phyloP scores from a whole-genome alignment of 2,113 vertebrate species.

The Paramisgurnus dabryanus region DNA sequence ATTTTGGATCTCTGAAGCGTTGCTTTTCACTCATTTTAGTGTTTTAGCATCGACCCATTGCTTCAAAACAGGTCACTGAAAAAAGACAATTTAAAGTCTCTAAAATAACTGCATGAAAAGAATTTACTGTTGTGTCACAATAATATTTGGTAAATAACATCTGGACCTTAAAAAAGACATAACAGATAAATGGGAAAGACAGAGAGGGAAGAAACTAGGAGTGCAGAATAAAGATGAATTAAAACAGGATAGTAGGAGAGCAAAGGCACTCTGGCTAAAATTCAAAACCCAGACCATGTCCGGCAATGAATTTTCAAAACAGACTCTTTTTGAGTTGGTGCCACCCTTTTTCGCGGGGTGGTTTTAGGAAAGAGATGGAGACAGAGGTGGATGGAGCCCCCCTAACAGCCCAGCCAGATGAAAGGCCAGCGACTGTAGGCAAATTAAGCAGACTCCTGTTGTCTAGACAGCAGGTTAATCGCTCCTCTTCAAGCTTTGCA shows the following conservation, averaged over 20 bases:
- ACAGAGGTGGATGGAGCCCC: slow-evolving; percentile 32
- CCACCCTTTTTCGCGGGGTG: background rate
- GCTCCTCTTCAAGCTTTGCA: slow-evolving; percentile 45
- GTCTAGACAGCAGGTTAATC: slow-evolving; percentile 60
- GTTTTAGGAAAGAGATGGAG: slow-evolving; percentile 16
- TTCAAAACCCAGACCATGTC: background rate
- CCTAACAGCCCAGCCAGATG: slow-evolving; percentile 49
- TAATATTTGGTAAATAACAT: slow-evolving; percentile 8
- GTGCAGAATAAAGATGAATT: background rate
- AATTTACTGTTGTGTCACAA: slow-evolving; percentile 22
- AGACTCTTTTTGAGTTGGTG: background rate
- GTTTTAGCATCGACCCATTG: too few species aligned
- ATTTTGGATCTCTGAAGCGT: background rate
- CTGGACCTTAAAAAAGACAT: background rate
- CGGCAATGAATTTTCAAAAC: slow-evolving; percentile 3
- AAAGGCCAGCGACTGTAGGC: slow-evolving; percentile 48
- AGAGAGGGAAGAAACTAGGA: background rate
- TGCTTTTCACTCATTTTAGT: too few species aligned
- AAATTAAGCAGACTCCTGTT: slow-evolving; percentile 57
- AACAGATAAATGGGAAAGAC: background rate
- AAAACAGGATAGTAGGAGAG: background rate
- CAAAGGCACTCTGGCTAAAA: slow-evolving; percentile 2
- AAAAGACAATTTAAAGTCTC: too few species aligned
- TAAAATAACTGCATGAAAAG: background rate
- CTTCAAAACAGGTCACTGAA: too few species aligned